A percentile compares a stretch with the other conserved stretches of the same genome.
These are phyloP conservation scores for Atopsyche davidsoni DNA, from an alignment of 1,140 invertebrate genomes.

Conservation along the genomic window DNA sequence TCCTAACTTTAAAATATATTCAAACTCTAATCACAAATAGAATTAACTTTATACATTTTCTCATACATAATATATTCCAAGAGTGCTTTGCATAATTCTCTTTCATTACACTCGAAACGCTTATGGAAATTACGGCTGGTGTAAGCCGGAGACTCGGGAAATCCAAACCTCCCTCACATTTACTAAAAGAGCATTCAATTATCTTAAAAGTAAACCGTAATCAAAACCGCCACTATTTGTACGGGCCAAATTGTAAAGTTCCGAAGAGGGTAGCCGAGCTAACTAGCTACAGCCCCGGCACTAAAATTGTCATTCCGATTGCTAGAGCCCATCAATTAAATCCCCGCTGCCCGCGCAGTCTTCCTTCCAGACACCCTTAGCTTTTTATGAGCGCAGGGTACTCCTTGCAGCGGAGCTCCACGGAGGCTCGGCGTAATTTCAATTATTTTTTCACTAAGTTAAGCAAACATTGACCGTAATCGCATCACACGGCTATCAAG, in stretches of 20 bases:
- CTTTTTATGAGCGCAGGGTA: conserved; percentile 18
- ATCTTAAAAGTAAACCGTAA: conserved; percentile 21
- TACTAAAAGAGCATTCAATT: conserved; percentile 20
- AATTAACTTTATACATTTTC: too few relatives aligned
- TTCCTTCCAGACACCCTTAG: conserved; percentile 11
- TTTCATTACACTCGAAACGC: too few relatives aligned
- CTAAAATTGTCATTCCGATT: conserved; percentile 26
- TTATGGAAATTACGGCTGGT: too few relatives aligned
- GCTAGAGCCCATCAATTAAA: conserved; percentile 23
- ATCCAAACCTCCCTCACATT: conserved; percentile 10
- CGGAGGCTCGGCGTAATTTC: conserved; percentile 25
- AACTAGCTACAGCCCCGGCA: conserved; percentile 11
- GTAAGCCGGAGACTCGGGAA: too few relatives aligned
- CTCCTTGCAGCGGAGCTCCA: conserved; percentile 6
- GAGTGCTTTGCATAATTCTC: too few relatives aligned
- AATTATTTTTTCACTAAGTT: conserved; percentile 32
- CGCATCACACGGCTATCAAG: conserved; percentile 30
- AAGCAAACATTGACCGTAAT: conserved; percentile 32
- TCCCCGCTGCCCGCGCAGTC: conserved; percentile 16
- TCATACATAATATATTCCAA: too few relatives aligned
- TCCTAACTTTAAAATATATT: too few relatives aligned
- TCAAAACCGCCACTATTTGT: conserved; percentile 15
- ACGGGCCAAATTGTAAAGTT: conserved; percentile 24
- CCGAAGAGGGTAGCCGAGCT: not conserved
- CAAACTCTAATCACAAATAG: too few relatives aligned